Base-by-base conservation (phyloP, 2,113 vertebrate species). In the Sminthopsis crassicaudata region DNA sequence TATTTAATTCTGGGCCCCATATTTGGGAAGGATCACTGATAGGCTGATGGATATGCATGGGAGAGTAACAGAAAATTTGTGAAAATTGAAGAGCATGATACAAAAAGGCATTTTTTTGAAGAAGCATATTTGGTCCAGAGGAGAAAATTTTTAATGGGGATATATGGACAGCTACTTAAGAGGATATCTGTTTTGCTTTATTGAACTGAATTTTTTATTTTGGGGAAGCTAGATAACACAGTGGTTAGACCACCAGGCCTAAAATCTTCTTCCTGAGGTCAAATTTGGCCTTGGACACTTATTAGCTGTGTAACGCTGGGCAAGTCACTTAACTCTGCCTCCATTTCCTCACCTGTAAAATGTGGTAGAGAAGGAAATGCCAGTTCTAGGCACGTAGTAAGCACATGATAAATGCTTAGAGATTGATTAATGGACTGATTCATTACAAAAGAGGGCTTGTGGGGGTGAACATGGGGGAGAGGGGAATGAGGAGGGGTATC, bases 371-470 rank as follows among this genome's bases (percentile, higher is more conserved):
- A 67, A 36, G 60, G 5, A 36, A 67, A 67, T 67, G 30, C 12
- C 51, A 95, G 95, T 95, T 60, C 4, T 36, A 93, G 51, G 89
- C 14, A 90, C 19, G 90, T 10, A 90, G 50, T n/a, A 90, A 53
- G 92, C 36, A 67, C 53, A 88, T n/a, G 93, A 93, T 89, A 95
- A 95, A 91, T 95, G 91, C 88, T 88, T 95, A 42, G 94, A 0
- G 90, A 92, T 93, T 92, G 55, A 42, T 90, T 97, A 53, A 90
- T 53, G 10, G 91, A 92, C 46, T 91, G 53, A 95, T 95, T 92
- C 92, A 84, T 24, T 93, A n/a, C 76, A 91, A 96, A 10, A 53
- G 46, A 60, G 42, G 42, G 84, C 67, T 57, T 2, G n/a, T 90
- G n/a, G 19, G 51, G 51, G 51, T 90, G 16, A 19, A 76, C 60